Base-by-base conservation (phyloP, 2,888 invertebrate genomes). In the Ptilodon capucinus region DNA sequence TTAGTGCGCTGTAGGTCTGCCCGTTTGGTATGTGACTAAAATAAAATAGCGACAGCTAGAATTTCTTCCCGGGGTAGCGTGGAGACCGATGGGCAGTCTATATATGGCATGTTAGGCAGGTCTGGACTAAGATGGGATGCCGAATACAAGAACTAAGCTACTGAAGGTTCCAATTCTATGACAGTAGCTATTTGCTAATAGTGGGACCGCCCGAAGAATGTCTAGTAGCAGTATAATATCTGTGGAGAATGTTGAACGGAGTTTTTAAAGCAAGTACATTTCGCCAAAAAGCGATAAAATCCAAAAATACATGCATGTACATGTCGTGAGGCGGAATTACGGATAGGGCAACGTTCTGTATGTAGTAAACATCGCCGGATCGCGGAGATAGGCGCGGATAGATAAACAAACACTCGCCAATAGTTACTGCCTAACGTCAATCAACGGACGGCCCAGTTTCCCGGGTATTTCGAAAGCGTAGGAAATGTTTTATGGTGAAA, bases 361-460 rank as follows among this genome's bases (percentile, higher is more conserved):
- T 39, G 21, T 18, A 2, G 21, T 39, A 39, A 39, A 39, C 39
- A 39, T 4, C 1, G 32, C 32, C 32, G 35, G 35, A 35, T 39
- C 21, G 14, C 39, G 39, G 39, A 39, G 39, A 21, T 39, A 21
- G 13, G 2, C 11, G 21, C 21, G 39, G 19, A 39, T 39, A 21
- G 8, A 39, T 21, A 39, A 39, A 39, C 39, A 39, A 32, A 32
- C 32, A 35, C 35, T 35, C 39, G 39, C 39, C 19, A 39, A 21
- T 39, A 39, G 39, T 39, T 21, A 39, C 39, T 39, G 39, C 21
- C 39, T 39, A 21, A 39, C 39, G 39, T 39, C 39, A 39, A 21
- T 39, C 39, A 21, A 13, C 39, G 21, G 13, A 13, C 39, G 9
- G 32, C 32, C 7, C 9, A 6, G 14, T 32, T 32, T 6, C 7